A percentile compares a stretch with the other conserved stretches of the same genome.
Conservation (phyloP, 2,113 vertebrate genomes). For the Cyanoderma ruficeps region DNA sequence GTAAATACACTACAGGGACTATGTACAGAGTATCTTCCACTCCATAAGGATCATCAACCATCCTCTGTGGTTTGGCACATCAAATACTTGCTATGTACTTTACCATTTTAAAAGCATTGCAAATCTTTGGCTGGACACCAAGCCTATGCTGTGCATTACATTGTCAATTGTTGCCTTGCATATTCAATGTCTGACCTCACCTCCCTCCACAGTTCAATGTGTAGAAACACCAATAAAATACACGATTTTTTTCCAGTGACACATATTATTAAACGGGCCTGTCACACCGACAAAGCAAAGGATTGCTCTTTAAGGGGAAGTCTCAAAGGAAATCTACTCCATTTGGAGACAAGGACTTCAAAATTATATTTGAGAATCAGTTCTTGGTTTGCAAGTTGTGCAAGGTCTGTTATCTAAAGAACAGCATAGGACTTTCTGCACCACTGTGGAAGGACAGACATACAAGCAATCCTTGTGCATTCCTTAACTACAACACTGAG, state of each 20-base stretch:
- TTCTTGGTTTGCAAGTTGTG: not conserved
- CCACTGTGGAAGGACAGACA: not conserved
- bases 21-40: slow-evolving; percentile 11
- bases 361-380: not conserved
- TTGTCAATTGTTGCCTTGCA: slow-evolving; percentile 21
- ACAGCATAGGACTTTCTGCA: not conserved
- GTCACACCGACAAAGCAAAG: not conserved
- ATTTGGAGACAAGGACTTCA: not conserved
- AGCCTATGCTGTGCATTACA: slow-evolving; percentile 16
- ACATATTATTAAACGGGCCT: slow-evolving; percentile 5
- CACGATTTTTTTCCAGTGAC: not conserved
- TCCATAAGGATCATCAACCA: slow-evolving; percentile 9
- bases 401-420: not conserved
- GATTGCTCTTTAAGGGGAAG: not conserved
- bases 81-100: slow-evolving; percentile 15
- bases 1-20: slow-evolving; percentile 36
- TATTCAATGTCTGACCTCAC: slow-evolving; percentile 15
- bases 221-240: slow-evolving; percentile 19
- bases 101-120: slow-evolving; percentile 33
- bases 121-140: slow-evolving; percentile 34
- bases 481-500: not conserved
- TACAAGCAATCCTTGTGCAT: not conserved
- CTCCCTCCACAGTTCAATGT: slow-evolving; percentile 17
- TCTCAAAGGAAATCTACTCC: not conserved
- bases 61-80: slow-evolving; percentile 62